Conservation (phyloP, 2,797 vertebrate genomes). For the Threskiornis aethiopicus region DNA sequence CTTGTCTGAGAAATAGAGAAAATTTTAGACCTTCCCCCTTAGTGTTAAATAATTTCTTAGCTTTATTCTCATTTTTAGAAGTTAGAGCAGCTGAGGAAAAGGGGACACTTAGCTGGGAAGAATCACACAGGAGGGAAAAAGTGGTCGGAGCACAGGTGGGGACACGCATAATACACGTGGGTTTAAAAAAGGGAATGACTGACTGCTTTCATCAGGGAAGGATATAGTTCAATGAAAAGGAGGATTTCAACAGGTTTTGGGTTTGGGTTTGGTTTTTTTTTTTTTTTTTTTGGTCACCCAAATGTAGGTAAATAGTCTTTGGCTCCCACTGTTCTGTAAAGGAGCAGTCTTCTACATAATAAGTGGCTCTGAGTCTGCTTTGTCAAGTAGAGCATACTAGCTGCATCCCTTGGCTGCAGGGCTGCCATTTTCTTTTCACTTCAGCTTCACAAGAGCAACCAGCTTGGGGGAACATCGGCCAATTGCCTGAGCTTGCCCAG, state of each 20-base stretch:
- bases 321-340: background rate
- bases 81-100: background rate
- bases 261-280: background rate
- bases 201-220: background rate
- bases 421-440: background rate
- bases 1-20: background rate
- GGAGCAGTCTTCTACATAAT: background rate
- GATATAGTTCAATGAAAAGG: background rate
- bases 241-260: background rate
- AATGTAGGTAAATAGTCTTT: background rate
- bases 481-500: background rate
- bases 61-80: background rate
- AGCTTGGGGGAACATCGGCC: background rate
- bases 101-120: background rate
- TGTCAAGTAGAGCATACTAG: background rate
- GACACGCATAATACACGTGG: background rate
- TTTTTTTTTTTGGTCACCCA: background rate
- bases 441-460: background rate
- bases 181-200: background rate
- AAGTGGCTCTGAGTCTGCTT: background rate
- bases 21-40: background rate
- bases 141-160: fast-evolving
- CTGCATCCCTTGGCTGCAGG: background rate
- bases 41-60: background rate
- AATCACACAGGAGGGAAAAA: background rate